Percentiles rank a stretch among this genome's conserved stretches.
Evolutionary conservation across 2,113 vertebrate species (phyloP).

Genomic region (Drymodes brunneopygia): DNA sequence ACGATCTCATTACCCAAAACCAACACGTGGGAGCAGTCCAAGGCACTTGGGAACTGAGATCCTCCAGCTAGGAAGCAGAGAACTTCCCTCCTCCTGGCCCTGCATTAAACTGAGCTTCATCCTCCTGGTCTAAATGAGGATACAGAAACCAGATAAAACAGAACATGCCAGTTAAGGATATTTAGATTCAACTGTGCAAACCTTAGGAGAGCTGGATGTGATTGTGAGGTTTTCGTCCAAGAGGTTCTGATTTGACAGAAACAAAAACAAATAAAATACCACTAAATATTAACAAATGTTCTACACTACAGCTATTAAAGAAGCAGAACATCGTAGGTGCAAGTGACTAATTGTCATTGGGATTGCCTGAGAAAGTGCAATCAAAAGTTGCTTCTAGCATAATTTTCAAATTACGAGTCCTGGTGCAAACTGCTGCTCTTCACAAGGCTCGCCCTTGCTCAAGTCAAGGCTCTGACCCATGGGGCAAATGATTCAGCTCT

Average conservation of each 20-base stretch:
- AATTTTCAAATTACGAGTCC: neutral
- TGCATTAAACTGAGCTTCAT: neutral
- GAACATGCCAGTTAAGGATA: neutral
- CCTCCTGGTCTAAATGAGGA: neutral
- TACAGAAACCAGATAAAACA: neutral
- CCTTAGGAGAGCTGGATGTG: neutral
- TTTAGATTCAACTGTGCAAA: neutral
- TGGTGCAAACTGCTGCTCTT: neutral
- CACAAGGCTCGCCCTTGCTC: neutral
- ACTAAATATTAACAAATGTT: constrained; percentile 24
- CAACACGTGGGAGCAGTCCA: neutral
- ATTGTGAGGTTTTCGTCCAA: neutral
- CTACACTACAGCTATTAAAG: neutral
- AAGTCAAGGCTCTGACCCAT: neutral
- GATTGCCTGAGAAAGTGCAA: neutral
- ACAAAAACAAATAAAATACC: neutral
- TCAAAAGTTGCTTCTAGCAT: neutral
- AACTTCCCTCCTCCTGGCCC: neutral
- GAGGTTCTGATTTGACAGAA: neutral
- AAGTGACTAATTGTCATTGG: neutral
- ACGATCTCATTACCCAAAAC: neutral
- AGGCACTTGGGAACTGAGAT: neutral
- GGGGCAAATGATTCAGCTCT: constrained; percentile 43
- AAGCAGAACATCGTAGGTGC: neutral
- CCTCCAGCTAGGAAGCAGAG: neutral